phyloP scores from a whole-genome alignment of 2,888 invertebrate genomes.

The Lutraria lutraria region DNA sequence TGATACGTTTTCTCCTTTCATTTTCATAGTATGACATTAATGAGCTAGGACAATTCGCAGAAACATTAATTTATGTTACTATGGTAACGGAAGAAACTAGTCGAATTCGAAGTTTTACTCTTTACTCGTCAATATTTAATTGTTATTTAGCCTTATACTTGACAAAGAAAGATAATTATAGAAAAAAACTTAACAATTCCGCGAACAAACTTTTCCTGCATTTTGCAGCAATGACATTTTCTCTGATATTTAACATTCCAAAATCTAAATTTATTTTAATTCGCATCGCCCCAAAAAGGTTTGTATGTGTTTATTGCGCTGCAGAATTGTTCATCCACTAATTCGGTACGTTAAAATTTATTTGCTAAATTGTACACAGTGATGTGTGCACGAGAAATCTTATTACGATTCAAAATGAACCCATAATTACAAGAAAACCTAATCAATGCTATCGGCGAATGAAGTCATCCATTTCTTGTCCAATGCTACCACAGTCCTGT shows the following conservation, averaged over 20 bases:
- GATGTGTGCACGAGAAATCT: neutral
- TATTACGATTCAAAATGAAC: slow-evolving; percentile 25
- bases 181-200: slow-evolving; percentile 1
- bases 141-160: neutral
- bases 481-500: neutral
- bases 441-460: slow-evolving; percentile 14
- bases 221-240: slow-evolving; percentile 14
- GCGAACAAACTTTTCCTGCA: neutral
- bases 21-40: neutral
- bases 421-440: slow-evolving; percentile 21
- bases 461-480: slow-evolving; percentile 14
- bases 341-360: slow-evolving; percentile 22
- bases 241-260: neutral
- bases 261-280: slow-evolving; percentile 27
- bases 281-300: slow-evolving; percentile 21
- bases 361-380: slow-evolving; percentile 13
- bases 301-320: slow-evolving; percentile 18
- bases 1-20: neutral
- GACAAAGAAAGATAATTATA: neutral
- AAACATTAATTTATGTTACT: neutral
- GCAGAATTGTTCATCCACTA: neutral
- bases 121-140: neutral
- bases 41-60: neutral
- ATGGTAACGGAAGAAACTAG: neutral
- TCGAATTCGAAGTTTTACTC: neutral